Percentiles rank a stretch among this genome's conserved stretches.
Conservation (phyloP, 2,797 vertebrate genomes). For the Mareca penelope region DNA sequence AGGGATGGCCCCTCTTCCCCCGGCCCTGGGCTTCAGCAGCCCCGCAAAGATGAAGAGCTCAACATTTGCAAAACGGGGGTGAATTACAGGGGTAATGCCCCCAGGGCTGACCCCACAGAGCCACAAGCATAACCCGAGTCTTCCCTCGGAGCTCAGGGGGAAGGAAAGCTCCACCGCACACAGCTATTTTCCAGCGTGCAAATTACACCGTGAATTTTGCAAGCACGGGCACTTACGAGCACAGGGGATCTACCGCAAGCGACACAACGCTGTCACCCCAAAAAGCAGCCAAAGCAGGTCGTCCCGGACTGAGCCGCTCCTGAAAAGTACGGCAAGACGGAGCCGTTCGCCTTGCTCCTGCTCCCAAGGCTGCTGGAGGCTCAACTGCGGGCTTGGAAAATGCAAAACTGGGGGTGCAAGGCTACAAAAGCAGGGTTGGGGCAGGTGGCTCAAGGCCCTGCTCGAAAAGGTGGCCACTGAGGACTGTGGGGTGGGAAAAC, state of each 20-base stretch:
- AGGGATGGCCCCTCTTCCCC: background rate
- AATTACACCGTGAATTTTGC: rapidly evolving
- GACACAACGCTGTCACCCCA: background rate
- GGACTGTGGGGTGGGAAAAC: background rate
- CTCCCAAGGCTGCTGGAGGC: background rate
- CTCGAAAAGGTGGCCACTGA: background rate
- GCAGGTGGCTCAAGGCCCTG: background rate
- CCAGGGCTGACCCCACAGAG: rapidly evolving
- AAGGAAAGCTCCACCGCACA: background rate
- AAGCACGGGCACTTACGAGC: background rate
- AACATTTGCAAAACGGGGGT: rapidly evolving
- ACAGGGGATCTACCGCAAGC: background rate
- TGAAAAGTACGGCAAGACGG: rapidly evolving
- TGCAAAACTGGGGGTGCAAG: background rate
- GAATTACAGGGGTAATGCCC: rapidly evolving
- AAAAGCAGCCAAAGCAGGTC: background rate
- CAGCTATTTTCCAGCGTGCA: background rate
- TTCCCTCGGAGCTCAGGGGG: rapidly evolving
- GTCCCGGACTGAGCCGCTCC: rapidly evolving
- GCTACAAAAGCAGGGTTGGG: background rate
- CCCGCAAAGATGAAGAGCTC: background rate
- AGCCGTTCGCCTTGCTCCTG: background rate
- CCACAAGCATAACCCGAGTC: rapidly evolving
- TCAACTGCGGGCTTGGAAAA: background rate
- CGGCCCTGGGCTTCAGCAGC: background rate